Evolutionary conservation across 2,113 vertebrate species (phyloP).

Genomic region (Tenrec ecaudatus): DNA sequence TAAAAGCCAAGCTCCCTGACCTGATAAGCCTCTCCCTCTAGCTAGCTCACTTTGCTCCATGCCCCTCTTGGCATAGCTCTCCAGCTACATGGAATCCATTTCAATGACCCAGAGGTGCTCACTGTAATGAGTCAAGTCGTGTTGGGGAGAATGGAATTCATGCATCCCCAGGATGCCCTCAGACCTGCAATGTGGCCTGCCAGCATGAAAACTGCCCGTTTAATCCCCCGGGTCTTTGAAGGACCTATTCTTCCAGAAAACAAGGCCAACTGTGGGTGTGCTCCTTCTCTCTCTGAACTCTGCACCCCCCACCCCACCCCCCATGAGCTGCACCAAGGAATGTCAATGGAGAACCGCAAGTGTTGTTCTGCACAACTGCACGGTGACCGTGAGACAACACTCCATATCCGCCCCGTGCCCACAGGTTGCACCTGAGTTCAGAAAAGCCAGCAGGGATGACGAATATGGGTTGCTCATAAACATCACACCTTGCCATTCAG

Average conservation of each 20-base stretch:
- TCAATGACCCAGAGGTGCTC: neutral
- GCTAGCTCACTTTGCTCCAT: neutral
- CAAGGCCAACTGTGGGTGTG: neutral
- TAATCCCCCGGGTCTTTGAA: neutral
- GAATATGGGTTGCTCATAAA: no score
- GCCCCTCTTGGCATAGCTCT: neutral
- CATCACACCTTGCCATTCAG: no score
- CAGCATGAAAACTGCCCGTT: neutral
- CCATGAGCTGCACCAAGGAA: neutral
- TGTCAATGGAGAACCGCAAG: neutral
- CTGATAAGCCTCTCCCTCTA: no score
- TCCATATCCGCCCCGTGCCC: neutral
- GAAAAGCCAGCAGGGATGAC: no score
- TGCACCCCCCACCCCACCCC: no score
- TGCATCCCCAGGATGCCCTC: neutral
- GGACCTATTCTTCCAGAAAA: neutral
- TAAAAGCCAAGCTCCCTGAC: neutral
- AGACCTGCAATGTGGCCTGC: neutral
- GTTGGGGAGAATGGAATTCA: neutral
- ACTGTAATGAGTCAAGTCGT: neutral
- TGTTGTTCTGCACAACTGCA: no score
- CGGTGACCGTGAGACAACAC: neutral
- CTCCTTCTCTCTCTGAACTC: constrained; percentile 21
- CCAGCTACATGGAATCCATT: neutral
- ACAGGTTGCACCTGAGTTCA: neutral